phyloP scores from a whole-genome alignment of 92 coral and sea anemone species.

The Meandrina meandrites region DNA sequence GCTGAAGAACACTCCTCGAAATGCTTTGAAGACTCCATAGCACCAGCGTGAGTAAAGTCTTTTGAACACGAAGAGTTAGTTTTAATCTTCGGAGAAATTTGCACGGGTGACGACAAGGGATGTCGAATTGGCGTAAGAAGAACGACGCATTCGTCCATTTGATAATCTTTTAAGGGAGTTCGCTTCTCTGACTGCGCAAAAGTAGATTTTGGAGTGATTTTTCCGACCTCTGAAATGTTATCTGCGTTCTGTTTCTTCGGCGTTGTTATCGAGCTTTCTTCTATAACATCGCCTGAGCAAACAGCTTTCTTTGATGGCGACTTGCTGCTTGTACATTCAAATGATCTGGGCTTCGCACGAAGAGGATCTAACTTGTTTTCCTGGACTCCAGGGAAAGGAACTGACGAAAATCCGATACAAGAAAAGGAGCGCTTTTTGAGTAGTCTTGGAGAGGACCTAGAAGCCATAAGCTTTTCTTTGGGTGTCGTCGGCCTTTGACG shows the following conservation, averaged over 20 bases:
- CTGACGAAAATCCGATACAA: slow-evolving; percentile 74
- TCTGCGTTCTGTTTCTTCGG: slow-evolving; percentile 13
- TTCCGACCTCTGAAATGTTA: not conserved
- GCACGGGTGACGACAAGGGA: slow-evolving; percentile 15
- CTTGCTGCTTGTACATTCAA: not conserved
- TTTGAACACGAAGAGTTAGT: not conserved
- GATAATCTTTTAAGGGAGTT: slow-evolving; percentile 6
- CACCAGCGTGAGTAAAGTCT: not conserved
- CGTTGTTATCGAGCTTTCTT: not conserved
- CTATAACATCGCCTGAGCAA: not conserved
- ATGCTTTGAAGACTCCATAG: not conserved
- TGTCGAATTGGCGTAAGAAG: slow-evolving; percentile 19
- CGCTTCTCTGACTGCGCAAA: not conserved
- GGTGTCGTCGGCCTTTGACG: not conserved
- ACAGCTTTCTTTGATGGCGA: not conserved
- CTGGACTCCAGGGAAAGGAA: slow-evolving; percentile 31
- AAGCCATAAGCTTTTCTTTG: not conserved
- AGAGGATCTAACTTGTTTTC: not conserved
- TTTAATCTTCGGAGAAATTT: slow-evolving; percentile 1
- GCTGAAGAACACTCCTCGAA: not conserved
- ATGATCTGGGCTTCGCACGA: not conserved
- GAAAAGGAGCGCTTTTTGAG: slow-evolving; percentile 80
- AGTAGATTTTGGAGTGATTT: slow-evolving; percentile 3
- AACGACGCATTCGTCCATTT: slow-evolving; percentile 16
- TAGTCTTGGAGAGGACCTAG: slow-evolving; percentile 79